These are phyloP conservation scores for Caenorhabditis sp. DNA, from an alignment of 2,888 invertebrate genomes.

Conservation along the genomic window DNA sequence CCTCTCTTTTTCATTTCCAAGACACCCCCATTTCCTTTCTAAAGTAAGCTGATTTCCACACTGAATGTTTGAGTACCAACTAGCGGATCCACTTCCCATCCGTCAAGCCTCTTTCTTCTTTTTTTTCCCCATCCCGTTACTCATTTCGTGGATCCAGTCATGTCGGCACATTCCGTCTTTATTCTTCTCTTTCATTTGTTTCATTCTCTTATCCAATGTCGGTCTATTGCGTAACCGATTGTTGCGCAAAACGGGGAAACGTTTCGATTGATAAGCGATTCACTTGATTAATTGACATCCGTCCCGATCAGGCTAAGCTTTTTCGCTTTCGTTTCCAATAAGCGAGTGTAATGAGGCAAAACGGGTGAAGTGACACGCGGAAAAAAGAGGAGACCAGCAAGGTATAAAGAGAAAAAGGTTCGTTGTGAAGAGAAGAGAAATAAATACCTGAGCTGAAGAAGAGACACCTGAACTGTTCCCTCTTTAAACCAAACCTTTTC, in stretches of 20 bases:
- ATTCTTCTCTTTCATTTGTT: constrained; percentile 22
- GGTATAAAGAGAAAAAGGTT: constrained; percentile 22
- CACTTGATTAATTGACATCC: constrained; percentile 54
- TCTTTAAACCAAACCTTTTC: too few species aligned
- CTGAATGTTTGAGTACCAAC: neutral
- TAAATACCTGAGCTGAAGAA: constrained; percentile 34
- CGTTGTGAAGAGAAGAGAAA: neutral
- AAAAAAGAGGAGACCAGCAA: constrained; percentile 12
- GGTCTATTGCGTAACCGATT: constrained; percentile 45
- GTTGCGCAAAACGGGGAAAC: constrained; percentile 35
- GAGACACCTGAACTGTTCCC: too few species aligned
- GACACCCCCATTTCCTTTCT: too few species aligned
- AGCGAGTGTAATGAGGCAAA: constrained; percentile 40
- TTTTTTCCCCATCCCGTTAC: constrained; percentile 10
- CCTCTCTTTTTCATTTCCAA: too few species aligned
- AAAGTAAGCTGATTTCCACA: constrained; percentile 3
- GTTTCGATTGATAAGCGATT: constrained; percentile 57
- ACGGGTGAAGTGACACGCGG: constrained; percentile 14
- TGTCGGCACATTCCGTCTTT: constrained; percentile 29
- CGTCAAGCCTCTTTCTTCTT: neutral
- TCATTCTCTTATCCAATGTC: constrained; percentile 19
- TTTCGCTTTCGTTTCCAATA: constrained; percentile 50
- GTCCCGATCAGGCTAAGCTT: constrained; percentile 49
- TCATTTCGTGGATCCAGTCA: constrained; percentile 24
- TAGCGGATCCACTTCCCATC: neutral